A percentile compares a stretch with the other conserved stretches of the same genome.
These are phyloP conservation scores for Drosophila kanekoi DNA, from an alignment of 2,888 invertebrate genomes.

Conservation along the genomic window DNA sequence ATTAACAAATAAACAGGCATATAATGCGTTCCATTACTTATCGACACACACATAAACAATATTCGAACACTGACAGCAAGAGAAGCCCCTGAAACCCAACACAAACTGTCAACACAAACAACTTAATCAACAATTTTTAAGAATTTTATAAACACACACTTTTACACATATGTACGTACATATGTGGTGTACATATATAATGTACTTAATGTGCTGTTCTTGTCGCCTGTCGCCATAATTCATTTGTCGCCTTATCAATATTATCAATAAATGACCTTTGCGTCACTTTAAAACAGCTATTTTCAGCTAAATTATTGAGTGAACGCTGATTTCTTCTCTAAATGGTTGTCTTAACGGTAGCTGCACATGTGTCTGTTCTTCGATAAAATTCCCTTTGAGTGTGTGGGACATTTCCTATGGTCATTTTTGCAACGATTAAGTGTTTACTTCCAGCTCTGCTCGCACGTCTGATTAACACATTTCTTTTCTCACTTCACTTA, in stretches of 20 bases:
- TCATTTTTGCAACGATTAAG: conserved; percentile 16
- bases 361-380: not conserved
- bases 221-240: conserved; percentile 53
- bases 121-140: conserved; percentile 67
- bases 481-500: conserved; percentile 45
- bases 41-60: conserved; percentile 15
- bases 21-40: conserved; percentile 1
- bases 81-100: conserved; percentile 30
- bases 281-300: conserved; percentile 44
- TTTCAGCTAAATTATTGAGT: conserved; percentile 38
- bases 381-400: conserved; percentile 2
- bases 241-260: conserved; percentile 66
- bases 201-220: conserved; percentile 47
- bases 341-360: not conserved
- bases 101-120: conserved; percentile 61
- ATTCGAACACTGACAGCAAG: conserved; percentile 24
- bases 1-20: conserved; percentile 6
- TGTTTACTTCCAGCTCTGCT: conserved; percentile 22
- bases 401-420: conserved; percentile 10
- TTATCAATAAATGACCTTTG: conserved; percentile 75
- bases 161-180: not conserved
- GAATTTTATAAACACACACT: conserved; percentile 29
- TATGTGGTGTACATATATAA: conserved; percentile 15
- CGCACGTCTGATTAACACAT: conserved; percentile 71
- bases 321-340: conserved; percentile 7